Percentiles rank a stretch among this genome's conserved stretches.
Evolutionary conservation across 2,113 vertebrate genomes (phyloP).

Genomic region (Semicossyphus pulcher): DNA sequence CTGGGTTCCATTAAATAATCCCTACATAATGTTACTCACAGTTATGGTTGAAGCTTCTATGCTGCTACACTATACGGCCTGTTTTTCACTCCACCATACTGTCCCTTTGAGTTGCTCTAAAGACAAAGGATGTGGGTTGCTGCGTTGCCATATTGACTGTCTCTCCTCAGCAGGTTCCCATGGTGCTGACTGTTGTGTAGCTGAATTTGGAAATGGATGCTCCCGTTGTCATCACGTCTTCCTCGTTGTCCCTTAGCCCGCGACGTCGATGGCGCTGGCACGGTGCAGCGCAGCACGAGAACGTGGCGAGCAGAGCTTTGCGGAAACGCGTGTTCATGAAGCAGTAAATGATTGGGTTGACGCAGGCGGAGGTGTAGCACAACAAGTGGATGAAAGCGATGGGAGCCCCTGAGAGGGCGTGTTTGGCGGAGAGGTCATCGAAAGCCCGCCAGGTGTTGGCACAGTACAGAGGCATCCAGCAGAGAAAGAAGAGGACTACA

Average conservation of each 20-base stretch:
- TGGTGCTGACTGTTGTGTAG: constrained; percentile 95
- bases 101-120: constrained; percentile 10
- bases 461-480: constrained; percentile 94
- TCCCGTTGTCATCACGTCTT: constrained; percentile 83
- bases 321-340: constrained; percentile 99
- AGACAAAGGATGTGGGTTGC: constrained; percentile 28
- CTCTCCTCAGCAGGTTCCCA: constrained; percentile 85
- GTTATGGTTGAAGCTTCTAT: constrained; percentile 25
- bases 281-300: constrained; percentile 80
- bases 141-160: constrained; percentile 49
- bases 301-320: constrained; percentile 88
- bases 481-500: constrained; percentile 92
- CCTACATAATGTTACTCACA: constrained; percentile 20
- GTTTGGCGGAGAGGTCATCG: constrained; percentile 81
- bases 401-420: constrained; percentile 88
- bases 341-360: constrained; percentile 97
- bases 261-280: constrained; percentile 64
- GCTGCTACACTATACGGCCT: constrained; percentile 38
- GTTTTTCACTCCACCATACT: constrained; percentile 6
- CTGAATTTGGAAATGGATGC: constrained; percentile 93
- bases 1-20: constrained; percentile 9
- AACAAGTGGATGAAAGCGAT: constrained; percentile 96
- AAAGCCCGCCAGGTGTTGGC: constrained; percentile 97
- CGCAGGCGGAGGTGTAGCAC: constrained; percentile 90
- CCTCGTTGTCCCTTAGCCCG: constrained; percentile 80